phyloP scores from a whole-genome alignment of 2,888 invertebrate genomes.

The Philopedon plagiatum region DNA sequence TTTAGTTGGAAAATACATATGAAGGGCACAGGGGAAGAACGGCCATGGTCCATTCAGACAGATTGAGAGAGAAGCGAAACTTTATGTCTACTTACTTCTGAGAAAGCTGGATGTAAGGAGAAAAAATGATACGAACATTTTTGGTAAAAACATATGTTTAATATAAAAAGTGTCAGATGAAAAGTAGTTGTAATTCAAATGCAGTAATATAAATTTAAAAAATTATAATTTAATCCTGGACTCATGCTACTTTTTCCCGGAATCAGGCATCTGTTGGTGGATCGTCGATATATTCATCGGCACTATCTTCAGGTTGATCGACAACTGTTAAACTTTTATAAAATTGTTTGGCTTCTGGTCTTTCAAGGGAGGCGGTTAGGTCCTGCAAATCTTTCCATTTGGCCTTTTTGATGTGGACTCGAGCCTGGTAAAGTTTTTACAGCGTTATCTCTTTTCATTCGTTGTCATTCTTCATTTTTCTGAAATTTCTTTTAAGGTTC shows the following conservation, averaged over 20 bases:
- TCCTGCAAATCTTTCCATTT: constrained; percentile 8
- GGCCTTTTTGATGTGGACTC: background rate
- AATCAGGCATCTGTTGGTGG: background rate
- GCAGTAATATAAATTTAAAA: too few species aligned
- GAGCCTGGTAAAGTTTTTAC: constrained; percentile 2
- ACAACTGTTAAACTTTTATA: background rate
- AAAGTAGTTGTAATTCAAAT: too few species aligned
- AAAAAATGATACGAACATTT: too few species aligned
- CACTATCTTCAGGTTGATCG: background rate
- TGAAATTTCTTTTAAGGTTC: too few species aligned
- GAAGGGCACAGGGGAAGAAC: too few species aligned
- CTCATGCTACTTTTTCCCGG: constrained; percentile 2
- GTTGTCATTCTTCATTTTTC: background rate
- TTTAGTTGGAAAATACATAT: too few species aligned
- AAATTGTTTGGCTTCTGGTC: constrained; percentile 3
- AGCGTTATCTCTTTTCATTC: constrained; percentile 3
- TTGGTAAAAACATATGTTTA: too few species aligned
- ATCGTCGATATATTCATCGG: background rate
- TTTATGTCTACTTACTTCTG: too few species aligned
- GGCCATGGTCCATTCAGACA: too few species aligned
- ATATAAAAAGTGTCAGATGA: too few species aligned
- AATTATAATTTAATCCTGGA: background rate
- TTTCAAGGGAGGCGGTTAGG: constrained; percentile 2
- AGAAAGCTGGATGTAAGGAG: too few species aligned
- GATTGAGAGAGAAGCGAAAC: too few species aligned